Base-by-base conservation (phyloP, 2,113 vertebrate species). In the Xenopus laevis region DNA sequence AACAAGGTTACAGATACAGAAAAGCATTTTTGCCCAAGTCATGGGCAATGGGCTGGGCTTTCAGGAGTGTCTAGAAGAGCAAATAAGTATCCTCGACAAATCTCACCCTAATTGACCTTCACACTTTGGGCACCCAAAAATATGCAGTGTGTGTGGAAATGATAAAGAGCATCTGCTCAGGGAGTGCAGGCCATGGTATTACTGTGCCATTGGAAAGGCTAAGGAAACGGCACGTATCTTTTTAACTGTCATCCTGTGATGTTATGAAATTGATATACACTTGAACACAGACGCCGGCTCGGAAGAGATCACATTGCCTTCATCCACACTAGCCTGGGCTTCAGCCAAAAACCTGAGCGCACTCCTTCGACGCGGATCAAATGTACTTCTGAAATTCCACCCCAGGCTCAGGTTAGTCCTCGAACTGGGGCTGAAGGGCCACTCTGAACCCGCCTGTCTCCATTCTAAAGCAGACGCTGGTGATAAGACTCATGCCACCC, bases 321-420 rank as follows among this genome's bases (percentile, higher is more conserved):
- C 66, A 77, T 77, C 66, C 66, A 77, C 74, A 77, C 74, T 67
- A 77, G 58, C 67, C 61, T 77, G 74, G 74, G 30, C 74, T 60
- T 46, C 45, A 23, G 74, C 74, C 74, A 77, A 77, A 67, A 59
- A 47, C 63, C 59, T 70, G 65, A 66, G 50, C 58, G 74, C 60
- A 63, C 50, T 77, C 74, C 74, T 77, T 44, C 59, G 74, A 50
- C 74, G 64, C 45, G 70, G 74, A 77, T 77, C 74, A 77, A 77
- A 77, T 77, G 70, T 40, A 77, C 74, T 77, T 77, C 74, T 77
- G 74, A 64, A 77, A 77, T 77, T 77, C 59, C 74, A 77, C 74
- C 74, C 60, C 59, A n/a, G 74, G 74, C 74, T 77, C 74, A 77
- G 74, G 74, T 77, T 77, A 77, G 69, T 70, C 67, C 67, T 70